phyloP scores from a whole-genome alignment of 2,888 invertebrate species.

The Cataglyphis rosenhaueri region DNA sequence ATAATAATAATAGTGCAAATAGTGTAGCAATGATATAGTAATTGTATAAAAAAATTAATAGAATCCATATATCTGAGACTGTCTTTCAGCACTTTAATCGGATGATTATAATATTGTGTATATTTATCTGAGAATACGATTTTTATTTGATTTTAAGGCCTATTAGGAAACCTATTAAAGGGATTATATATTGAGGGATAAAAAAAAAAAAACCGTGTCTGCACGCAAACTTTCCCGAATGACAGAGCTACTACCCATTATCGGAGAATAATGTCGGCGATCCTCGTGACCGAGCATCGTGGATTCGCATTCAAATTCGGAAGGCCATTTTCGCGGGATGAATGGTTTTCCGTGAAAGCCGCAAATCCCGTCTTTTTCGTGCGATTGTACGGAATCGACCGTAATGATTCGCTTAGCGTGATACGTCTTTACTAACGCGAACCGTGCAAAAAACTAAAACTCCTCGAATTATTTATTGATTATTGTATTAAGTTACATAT shows the following conservation, averaged over 20 bases:
- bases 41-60: background rate
- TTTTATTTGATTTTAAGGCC: slow-evolving; percentile 12
- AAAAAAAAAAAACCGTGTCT: slow-evolving; percentile 14
- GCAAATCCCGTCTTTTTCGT: slow-evolving; percentile 49
- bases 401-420: slow-evolving; percentile 44
- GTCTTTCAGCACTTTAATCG: background rate
- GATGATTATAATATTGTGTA: background rate
- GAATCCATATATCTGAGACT: background rate
- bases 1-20: background rate
- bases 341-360: slow-evolving; percentile 50
- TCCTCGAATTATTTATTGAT: slow-evolving; percentile 72
- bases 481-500: slow-evolving; percentile 60
- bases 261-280: slow-evolving; percentile 48
- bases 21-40: background rate
- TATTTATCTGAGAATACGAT: slow-evolving; percentile 31
- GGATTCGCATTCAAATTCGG: slow-evolving; percentile 51
- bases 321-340: slow-evolving; percentile 49
- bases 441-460: slow-evolving; percentile 56
- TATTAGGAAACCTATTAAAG: background rate
- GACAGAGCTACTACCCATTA: slow-evolving; percentile 44
- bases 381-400: slow-evolving; percentile 49
- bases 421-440: slow-evolving; percentile 38
- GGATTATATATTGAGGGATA: slow-evolving; percentile 2
- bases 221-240: slow-evolving; percentile 29
- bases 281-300: slow-evolving; percentile 49